These are phyloP conservation scores for Apis mellifera DNA, from an alignment of 1,140 invertebrate species.

Conservation along the genomic window DNA sequence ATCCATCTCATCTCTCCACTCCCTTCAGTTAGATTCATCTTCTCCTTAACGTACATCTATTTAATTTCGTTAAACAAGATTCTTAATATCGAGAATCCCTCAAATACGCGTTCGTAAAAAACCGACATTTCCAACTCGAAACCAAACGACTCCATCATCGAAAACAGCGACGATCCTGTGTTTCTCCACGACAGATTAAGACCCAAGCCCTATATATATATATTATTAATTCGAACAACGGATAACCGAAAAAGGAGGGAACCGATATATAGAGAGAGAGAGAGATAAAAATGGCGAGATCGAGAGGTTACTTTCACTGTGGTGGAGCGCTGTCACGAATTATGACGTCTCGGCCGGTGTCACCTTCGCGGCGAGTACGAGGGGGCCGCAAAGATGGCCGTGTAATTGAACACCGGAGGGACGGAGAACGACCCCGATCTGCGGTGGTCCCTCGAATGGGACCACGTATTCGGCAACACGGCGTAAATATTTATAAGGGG, in stretches of 20 bases:
- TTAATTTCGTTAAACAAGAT: too few relatives aligned
- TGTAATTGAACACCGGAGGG: slow-evolving; percentile 64
- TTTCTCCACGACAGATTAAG: neutral
- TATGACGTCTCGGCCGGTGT: slow-evolving; percentile 46
- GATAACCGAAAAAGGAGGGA: neutral
- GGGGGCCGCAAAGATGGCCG: slow-evolving; percentile 23
- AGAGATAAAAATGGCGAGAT: neutral
- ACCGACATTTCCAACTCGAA: too few relatives aligned
- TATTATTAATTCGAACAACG: slow-evolving; percentile 5
- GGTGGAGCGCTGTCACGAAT: slow-evolving; percentile 10
- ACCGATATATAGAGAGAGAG: too few relatives aligned
- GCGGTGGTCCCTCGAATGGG: slow-evolving; percentile 62
- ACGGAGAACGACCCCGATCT: slow-evolving; percentile 42
- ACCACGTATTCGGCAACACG: slow-evolving; percentile 65
- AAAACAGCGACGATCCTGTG: neutral
- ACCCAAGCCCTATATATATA: neutral
- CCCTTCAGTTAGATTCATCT: too few relatives aligned
- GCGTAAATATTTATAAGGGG: slow-evolving; percentile 71
- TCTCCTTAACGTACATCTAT: too few relatives aligned
- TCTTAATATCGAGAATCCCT: too few relatives aligned
- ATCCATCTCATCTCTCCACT: too few relatives aligned
- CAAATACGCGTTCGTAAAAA: neutral
- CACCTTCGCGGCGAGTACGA: slow-evolving; percentile 42
- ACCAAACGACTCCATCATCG: neutral
- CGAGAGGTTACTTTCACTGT: neutral